Conservation (phyloP, 1,140 invertebrate genomes). For the Atta colombica region DNA sequence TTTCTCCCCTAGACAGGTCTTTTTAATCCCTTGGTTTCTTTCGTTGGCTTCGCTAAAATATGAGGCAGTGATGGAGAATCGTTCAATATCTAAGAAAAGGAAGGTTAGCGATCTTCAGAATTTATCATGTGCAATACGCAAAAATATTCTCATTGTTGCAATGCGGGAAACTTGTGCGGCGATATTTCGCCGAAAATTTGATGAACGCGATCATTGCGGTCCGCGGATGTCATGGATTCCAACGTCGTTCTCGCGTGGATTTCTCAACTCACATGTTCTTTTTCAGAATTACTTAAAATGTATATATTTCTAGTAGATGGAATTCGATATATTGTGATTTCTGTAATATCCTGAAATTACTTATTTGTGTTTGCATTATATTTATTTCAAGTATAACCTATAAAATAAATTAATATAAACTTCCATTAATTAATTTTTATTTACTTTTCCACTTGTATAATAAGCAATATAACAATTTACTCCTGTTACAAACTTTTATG, state of each 20-base stretch:
- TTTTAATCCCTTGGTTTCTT: not conserved
- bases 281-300: not conserved
- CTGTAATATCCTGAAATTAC: not conserved
- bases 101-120: slow-evolving; percentile 81
- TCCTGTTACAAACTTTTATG: not conserved
- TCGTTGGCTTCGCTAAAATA: slow-evolving; percentile 66
- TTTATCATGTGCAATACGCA: slow-evolving; percentile 24
- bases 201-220: slow-evolving; percentile 9
- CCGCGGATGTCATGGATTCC: slow-evolving; percentile 78
- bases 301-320: not conserved
- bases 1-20: slow-evolving; percentile 47
- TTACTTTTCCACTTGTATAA: not conserved
- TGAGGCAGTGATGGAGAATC: slow-evolving; percentile 75
- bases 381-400: slow-evolving; percentile 18
- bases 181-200: slow-evolving; percentile 69
- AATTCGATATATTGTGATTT: not conserved
- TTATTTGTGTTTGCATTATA: slow-evolving; percentile 22
- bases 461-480: not conserved
- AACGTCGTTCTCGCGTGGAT: slow-evolving; percentile 33
- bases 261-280: not conserved
- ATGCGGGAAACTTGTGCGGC: slow-evolving; percentile 25
- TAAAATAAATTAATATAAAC: slow-evolving; percentile 36
- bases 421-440: not conserved
- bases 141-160: slow-evolving; percentile 74
- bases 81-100: slow-evolving; percentile 84